These are phyloP conservation scores for Ceratitis capitata DNA, from an alignment of 1,140 invertebrate genomes.

Conservation along the genomic window DNA sequence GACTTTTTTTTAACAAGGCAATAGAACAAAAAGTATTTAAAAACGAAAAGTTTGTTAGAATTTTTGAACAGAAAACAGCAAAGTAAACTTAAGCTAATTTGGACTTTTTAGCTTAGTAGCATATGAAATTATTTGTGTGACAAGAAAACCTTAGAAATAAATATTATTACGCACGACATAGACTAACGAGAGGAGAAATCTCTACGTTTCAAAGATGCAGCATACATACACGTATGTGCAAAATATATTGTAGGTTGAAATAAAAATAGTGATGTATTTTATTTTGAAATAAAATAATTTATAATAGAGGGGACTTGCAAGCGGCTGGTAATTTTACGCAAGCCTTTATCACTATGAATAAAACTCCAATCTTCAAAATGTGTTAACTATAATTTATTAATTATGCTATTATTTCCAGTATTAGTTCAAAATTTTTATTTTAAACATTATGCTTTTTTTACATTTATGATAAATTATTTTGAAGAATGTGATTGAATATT, in stretches of 20 bases:
- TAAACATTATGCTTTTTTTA: not conserved
- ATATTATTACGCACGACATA: conserved; percentile 25
- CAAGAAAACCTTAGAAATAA: not conserved
- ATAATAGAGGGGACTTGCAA: not conserved
- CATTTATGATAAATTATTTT: not conserved
- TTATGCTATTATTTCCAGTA: not conserved
- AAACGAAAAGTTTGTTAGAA: not conserved
- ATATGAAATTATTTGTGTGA: not conserved
- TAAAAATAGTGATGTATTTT: not conserved
- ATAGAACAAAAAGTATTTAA: not conserved
- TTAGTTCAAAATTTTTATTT: not conserved
- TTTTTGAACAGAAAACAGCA: no score
- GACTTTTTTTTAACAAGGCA: not conserved
- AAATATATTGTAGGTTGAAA: not conserved
- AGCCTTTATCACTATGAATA: not conserved
- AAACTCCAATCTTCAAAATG: not conserved
- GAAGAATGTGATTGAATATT: not conserved
- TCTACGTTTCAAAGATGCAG: not conserved
- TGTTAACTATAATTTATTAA: not conserved
- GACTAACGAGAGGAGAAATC: not conserved
- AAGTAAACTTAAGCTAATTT: not conserved
- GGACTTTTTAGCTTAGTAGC: not conserved
- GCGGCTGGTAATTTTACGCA: not conserved
- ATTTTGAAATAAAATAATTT: not conserved
- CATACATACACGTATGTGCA: not conserved